Base-by-base conservation (phyloP, 2,888 invertebrate genomes). In the Parnassius mnemosyne region DNA sequence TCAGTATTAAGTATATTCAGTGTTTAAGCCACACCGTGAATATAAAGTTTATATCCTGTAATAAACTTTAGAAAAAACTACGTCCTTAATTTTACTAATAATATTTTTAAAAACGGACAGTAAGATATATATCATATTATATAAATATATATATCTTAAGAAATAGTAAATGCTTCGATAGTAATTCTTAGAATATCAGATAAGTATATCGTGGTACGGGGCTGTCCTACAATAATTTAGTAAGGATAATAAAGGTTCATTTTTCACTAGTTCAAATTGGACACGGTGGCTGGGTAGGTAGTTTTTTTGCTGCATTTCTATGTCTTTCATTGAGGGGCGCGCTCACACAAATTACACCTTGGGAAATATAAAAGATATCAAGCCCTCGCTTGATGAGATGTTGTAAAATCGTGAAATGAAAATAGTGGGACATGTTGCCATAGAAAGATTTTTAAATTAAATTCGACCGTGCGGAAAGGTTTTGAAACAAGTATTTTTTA, bases 241-340 rank as follows among this genome's bases (percentile, higher is more conserved):
- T 79, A 78, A 78, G 80, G 78, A 81, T 86, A 87, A 87, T 85
- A 83, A 77, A 77, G 82, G 84, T 85, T 81, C 85, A 87, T 87
- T 87, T 87, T 87, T 86, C 85, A 87, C 86, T 81, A 80, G 80
- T 79, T 78, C 81, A 79, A 82, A 87, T 88, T 85, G 82, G 86
- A 82, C 78, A 81, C 80, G 87, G 81, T 78, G 81, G 78, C 73
- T 77, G 78, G 75, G 69, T 73, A 66, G 69, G 71, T 65, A 64
- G 67, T 80, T 84, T 84, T n/a, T 87, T 86, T 85, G 80, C 75
- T 81, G 82, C 79, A 81, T 81, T 75, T 76, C 72, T 75, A 70
- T 70, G 59, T 65, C 66, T 71, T 67, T 63, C 66, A 68, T 68
- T 70, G 73, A 71, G 72, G 74, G 79, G 77, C 75, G 71, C 71